Evolutionary conservation across 2,113 vertebrate genomes (phyloP).

Genomic region (Aptenodytes forsteri): DNA sequence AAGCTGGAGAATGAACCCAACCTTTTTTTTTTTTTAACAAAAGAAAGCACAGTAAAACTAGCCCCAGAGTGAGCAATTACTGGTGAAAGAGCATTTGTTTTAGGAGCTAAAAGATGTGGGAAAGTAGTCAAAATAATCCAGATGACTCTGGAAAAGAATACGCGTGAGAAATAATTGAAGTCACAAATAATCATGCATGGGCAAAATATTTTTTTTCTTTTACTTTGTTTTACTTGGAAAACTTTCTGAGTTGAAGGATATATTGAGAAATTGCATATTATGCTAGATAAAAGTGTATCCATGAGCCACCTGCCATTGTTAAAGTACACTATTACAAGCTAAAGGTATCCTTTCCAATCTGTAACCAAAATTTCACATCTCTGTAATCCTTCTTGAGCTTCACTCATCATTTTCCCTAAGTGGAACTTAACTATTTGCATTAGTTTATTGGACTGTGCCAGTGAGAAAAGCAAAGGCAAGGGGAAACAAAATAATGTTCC

Average conservation of each 20-base stretch:
- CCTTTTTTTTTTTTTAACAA: background rate
- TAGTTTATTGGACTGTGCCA: background rate
- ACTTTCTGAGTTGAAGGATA: background rate
- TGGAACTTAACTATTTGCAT: background rate
- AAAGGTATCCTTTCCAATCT: background rate
- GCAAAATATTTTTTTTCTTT: background rate
- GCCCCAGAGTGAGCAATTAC: background rate
- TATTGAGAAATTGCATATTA: background rate
- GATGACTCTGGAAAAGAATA: background rate
- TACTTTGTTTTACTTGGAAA: background rate
- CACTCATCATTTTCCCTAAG: background rate
- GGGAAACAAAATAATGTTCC: background rate
- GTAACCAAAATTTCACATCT: background rate
- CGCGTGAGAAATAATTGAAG: background rate
- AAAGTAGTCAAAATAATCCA: background rate
- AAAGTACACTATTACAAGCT: background rate
- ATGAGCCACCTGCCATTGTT: background rate
- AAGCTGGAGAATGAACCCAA: background rate
- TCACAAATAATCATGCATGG: background rate
- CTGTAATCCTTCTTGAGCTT: background rate
- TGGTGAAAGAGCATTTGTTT: background rate
- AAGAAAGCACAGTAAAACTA: background rate
- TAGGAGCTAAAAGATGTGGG: background rate
- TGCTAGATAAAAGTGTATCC: background rate
- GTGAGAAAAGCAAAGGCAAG: background rate